phyloP scores from a whole-genome alignment of 2,113 vertebrate genomes.

The Cyanoliseus patagonus region DNA sequence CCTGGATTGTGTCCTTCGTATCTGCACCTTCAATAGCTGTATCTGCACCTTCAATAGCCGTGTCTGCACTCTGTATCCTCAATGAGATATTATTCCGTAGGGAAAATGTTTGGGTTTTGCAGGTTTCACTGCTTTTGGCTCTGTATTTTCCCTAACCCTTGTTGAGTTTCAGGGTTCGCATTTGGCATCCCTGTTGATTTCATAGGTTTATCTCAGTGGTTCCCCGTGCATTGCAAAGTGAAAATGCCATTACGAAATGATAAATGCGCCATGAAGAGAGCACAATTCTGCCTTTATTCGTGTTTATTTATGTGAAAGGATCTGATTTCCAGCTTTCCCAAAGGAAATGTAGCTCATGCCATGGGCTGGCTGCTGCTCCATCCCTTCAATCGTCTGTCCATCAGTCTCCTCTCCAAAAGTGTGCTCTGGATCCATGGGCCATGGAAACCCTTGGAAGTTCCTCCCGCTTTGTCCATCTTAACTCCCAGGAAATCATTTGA shows the following conservation, averaged over 20 bases:
- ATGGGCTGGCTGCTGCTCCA: fast-evolving
- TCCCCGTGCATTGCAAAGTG: neutral
- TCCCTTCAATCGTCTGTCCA: fast-evolving
- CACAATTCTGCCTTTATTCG: neutral
- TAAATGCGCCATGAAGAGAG: neutral
- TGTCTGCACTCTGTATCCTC: neutral
- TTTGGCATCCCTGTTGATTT: neutral
- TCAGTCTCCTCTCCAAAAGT: neutral
- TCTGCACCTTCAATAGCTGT: too few species aligned
- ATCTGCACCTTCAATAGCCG: too few species aligned
- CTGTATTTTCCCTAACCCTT: neutral
- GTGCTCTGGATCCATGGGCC: fast-evolving
- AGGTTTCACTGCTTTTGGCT: neutral
- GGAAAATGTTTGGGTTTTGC: neutral
- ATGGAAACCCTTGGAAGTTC: neutral
- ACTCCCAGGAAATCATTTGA: neutral
- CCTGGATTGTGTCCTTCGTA: neutral
- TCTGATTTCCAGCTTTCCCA: neutral
- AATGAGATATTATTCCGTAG: neutral
- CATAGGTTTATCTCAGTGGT: neutral
- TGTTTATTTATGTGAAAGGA: neutral
- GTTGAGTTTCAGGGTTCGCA: neutral
- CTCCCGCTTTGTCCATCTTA: neutral
- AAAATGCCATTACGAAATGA: neutral
- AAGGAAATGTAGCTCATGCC: neutral